phyloP scores from a whole-genome alignment of 2,888 invertebrate genomes.

The Drosophila mulleri region DNA sequence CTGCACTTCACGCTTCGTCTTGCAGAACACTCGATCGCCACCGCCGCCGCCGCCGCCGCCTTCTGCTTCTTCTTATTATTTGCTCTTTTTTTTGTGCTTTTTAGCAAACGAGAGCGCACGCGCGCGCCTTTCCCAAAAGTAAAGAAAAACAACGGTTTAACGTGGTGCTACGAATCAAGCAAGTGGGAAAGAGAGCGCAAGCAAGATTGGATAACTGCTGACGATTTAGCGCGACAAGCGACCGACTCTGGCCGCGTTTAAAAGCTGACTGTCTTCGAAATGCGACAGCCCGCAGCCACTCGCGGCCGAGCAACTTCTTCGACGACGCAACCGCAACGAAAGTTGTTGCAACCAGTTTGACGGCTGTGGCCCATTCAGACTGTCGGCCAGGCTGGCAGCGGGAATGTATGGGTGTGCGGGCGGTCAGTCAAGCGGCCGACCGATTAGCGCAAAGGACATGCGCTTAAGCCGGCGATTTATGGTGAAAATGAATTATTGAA shows the following conservation, averaged over 20 bases:
- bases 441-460: constrained; percentile 57
- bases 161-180: not conserved
- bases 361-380: constrained; percentile 11
- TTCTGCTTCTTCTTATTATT: constrained; percentile 5
- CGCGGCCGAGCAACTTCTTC: constrained; percentile 49
- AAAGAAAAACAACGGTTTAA: constrained; percentile 10
- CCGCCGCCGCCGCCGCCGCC: constrained; percentile 5
- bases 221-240: constrained; percentile 31
- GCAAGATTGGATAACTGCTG: constrained; percentile 11
- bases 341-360: constrained; percentile 70
- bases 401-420: not conserved
- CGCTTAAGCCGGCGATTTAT: constrained; percentile 40
- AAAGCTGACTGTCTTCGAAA: constrained; percentile 63
- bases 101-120: constrained; percentile 45
- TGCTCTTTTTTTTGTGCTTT: constrained; percentile 17
- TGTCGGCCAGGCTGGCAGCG: not conserved
- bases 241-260: constrained; percentile 63
- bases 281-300: constrained; percentile 10
- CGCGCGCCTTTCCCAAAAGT: constrained; percentile 52
- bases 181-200: not conserved
- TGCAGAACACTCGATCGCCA: constrained; percentile 72
- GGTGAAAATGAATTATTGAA: constrained; percentile 45
- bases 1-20: constrained; percentile 80
- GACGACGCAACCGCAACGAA: constrained; percentile 62
- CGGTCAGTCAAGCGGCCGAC: not conserved